phyloP scores from a whole-genome alignment of 2,797 vertebrate species.

The Cossypha heuglini region DNA sequence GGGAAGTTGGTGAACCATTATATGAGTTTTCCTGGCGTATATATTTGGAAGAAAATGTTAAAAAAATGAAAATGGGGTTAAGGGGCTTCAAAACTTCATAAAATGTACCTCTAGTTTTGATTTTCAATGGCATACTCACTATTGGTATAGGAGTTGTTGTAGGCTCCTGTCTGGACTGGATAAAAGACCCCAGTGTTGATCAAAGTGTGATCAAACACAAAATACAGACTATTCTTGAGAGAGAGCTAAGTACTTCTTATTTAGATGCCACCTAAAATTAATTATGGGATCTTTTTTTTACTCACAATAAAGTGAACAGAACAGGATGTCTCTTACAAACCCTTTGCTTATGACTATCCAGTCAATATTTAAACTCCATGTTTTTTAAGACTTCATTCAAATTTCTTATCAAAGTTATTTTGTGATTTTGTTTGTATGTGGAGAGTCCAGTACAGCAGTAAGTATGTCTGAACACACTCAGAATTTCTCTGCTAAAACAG shows the following conservation, averaged over 20 bases:
- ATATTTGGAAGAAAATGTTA: not conserved
- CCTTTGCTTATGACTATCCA: not conserved
- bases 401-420: not conserved
- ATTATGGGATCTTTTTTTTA: not conserved
- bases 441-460: not conserved
- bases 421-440: not conserved
- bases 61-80: not conserved
- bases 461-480: not conserved
- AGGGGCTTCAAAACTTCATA: not conserved
- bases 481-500: not conserved
- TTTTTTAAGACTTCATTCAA: not conserved
- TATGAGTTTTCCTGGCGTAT: not conserved
- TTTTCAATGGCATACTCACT: not conserved
- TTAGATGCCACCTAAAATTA: not conserved
- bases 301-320: not conserved
- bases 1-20: not conserved
- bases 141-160: not conserved
- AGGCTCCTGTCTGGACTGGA: not conserved
- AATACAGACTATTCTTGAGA: not conserved
- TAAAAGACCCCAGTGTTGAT: not conserved
- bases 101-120: not conserved
- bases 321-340: not conserved
- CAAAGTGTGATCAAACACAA: not conserved
- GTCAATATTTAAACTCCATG: not conserved
- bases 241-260: not conserved